These are phyloP conservation scores for Aradophagus sp. DNA, from an alignment of 1,140 invertebrate genomes.

Conservation along the genomic window DNA sequence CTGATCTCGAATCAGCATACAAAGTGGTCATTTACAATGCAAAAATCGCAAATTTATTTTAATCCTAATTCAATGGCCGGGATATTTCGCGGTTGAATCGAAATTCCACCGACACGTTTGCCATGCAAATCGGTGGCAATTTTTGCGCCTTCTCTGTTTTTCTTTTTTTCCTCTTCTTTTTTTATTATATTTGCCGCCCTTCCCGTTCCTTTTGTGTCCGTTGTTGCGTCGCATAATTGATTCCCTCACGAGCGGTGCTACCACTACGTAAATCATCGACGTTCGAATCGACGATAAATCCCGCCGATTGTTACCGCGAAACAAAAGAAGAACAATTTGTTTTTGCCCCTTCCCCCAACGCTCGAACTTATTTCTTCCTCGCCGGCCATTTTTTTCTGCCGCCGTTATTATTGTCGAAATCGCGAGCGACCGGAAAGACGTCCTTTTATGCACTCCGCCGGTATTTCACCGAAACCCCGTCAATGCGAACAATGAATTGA, in stretches of 20 bases:
- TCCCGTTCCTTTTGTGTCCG: too few relatives aligned
- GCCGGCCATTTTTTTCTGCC: background rate
- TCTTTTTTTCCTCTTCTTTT: too few relatives aligned
- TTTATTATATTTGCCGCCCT: too few relatives aligned
- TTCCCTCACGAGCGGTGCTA: conserved; percentile 3
- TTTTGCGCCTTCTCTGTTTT: conserved; percentile 8
- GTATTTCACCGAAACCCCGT: conserved; percentile 40
- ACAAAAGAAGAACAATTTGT: too few relatives aligned
- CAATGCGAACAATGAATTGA: conserved; percentile 38
- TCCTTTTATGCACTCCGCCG: conserved; percentile 16
- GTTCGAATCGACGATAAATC: conserved; percentile 17
- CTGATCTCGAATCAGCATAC: conserved; percentile 3
- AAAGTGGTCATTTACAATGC: conserved; percentile 31
- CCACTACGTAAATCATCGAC: conserved; percentile 15
- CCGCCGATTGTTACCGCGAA: too few relatives aligned
- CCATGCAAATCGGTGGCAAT: conserved; percentile 20
- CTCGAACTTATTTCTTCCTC: background rate
- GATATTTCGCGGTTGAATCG: background rate
- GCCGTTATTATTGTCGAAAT: conserved; percentile 21
- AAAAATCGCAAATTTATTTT: conserved; percentile 26
- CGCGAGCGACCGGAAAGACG: conserved; percentile 34
- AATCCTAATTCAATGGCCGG: conserved; percentile 12
- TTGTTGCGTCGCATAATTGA: conserved; percentile 11
- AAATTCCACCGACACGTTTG: conserved; percentile 11
- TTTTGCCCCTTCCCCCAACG: background rate